Base-by-base conservation (phyloP, 2,113 vertebrate species). In the Phaethon lepturus region DNA sequence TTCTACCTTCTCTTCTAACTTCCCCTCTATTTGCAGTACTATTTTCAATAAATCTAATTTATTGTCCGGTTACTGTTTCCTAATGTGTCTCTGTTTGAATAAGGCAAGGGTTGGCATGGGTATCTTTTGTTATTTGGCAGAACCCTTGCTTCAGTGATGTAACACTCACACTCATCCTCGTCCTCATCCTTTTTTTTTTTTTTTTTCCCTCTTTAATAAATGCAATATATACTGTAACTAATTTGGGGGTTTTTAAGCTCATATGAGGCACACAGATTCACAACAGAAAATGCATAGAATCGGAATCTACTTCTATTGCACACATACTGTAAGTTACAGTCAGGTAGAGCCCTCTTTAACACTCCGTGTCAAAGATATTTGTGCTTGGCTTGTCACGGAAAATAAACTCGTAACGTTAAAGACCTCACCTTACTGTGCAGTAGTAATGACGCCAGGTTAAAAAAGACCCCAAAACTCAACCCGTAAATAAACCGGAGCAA, bases 31-130 rank as follows among this genome's bases (percentile, higher is more conserved):
- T 95, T 90, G 62, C 47, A 49, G 42, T 23, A 78, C 78, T 95
- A n/a, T 91, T 96, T 92, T 96, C 82, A 94, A 90, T 85, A 92
- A 89, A 94, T 91, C 22, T 74, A 75, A 78, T 88, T 96, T 68
- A 74, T 76, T 69, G 74, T 42, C 42, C 9, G 35, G 23, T 78
- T 71, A 86, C 90, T 91, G 67, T 89, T 87, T 95, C 85, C 87
- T 86, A 79, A 89, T 45, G 52, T 38, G 58, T 56, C 92, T 97
- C 95, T 96, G 85, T 97, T 94, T 95, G 94, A 95, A 53, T 90
- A 88, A 84, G 84, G 77, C 87, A 93, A 90, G 90, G 88, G n/a
- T 85, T 47, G 35, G 93, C 80, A 95, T 17, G 52, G 44, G 78
- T 90, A 93, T 74, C 49, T 91, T 87, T 81, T 74, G 87, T 92